A percentile compares a stretch with the other conserved stretches of the same genome.
These are phyloP conservation scores for Formica selysi DNA, from an alignment of 1,140 invertebrate genomes.

Conservation along the genomic window DNA sequence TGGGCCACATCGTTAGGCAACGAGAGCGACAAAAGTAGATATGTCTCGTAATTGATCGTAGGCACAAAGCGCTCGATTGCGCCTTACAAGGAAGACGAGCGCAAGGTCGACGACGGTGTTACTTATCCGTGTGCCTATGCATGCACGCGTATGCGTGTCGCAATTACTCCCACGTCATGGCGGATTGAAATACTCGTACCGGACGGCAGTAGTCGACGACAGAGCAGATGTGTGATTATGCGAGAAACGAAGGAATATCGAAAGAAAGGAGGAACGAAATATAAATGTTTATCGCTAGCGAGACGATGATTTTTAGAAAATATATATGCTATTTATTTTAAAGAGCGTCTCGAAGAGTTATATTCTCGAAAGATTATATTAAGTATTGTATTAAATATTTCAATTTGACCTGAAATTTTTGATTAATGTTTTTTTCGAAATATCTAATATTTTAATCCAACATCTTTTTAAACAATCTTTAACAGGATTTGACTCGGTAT, in stretches of 20 bases:
- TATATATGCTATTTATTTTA: neutral
- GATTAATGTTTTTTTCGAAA: neutral
- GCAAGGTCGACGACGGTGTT: slow-evolving; percentile 66
- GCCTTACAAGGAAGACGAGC: slow-evolving; percentile 75
- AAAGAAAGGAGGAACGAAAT: neutral
- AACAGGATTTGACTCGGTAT: neutral
- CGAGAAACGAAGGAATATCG: slow-evolving; percentile 20
- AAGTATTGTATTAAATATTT: neutral
- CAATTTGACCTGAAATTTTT: neutral
- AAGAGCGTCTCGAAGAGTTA: neutral
- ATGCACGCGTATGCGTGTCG: slow-evolving; percentile 61
- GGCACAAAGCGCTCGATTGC: slow-evolving; percentile 67
- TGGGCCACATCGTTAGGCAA: slow-evolving; percentile 71
- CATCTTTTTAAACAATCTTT: neutral
- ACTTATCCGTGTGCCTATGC: slow-evolving; percentile 35
- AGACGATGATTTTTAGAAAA: neutral
- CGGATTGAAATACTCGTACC: slow-evolving; percentile 66
- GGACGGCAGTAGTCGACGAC: slow-evolving; percentile 40
- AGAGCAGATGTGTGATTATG: neutral
- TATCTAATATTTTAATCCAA: neutral
- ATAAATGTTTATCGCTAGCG: neutral
- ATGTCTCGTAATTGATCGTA: slow-evolving; percentile 73
- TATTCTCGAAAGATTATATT: neutral
- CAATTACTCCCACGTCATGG: slow-evolving; percentile 75
- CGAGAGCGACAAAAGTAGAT: slow-evolving; percentile 72